Evolutionary conservation across 1,140 invertebrate species (phyloP), one percentile per base, ranked within the genome.

Genomic region (Druon quercuslanigerum): DNA sequence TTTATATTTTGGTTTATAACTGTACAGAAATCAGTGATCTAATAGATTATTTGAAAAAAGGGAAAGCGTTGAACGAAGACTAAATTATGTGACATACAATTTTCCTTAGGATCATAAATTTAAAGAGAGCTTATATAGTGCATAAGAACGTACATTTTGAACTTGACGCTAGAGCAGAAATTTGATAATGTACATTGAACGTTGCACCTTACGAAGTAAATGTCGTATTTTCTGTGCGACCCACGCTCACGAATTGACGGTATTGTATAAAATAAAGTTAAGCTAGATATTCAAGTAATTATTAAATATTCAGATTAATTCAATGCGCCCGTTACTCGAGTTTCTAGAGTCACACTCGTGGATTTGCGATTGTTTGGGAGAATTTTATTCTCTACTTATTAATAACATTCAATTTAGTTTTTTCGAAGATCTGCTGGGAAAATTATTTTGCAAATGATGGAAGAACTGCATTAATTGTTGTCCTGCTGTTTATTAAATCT

Each of bases 71-170:
- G 16, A 54, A n/a, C 2, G 4, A 17, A 19, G 16, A 54, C n/a
- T n/a, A 54, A 54, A 54, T 17, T 5, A 17, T 54, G 0, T 54
- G 52, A 8, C 16, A 54, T 12, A 51, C 51, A 6, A 51, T 14
- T 72, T 72, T 51, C 20, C 51, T 52, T 52, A 16, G 71, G 82
- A 77, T 76, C 66, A 33, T 79, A 71, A 81, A 79, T 82, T 13
- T 72, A 77, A 74, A 19, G 56, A 70, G 66, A 66, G 57, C 40
- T 73, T 57, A 50, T 16, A 11, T 74, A 74, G 74, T 20, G 17
- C 56, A 25, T 40, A 33, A 11, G 12, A 73, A 51, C 51, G 74
- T 78, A 72, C 33, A 50, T 72, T 46, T 52, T 6, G 52, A 54
- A 73, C 70, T 78, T 25, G 50, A 73, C 78, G 56, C 80, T 74